Evolutionary conservation across 1,140 invertebrate genomes (phyloP).

Genomic region (Sarcophaga peregrina): DNA sequence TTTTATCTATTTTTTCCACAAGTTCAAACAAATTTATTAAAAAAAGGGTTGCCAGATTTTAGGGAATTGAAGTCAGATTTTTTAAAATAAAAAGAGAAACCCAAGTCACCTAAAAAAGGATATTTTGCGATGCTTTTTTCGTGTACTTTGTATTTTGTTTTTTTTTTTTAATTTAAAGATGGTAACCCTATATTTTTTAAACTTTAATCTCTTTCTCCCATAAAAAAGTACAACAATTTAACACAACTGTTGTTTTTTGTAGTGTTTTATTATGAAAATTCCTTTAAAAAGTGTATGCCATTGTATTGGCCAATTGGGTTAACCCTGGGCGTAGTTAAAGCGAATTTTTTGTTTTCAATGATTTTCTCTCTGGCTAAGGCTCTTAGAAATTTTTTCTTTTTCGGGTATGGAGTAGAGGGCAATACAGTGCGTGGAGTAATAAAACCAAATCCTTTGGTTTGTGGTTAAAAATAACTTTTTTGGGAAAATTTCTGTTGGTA

Average conservation of each 20-base stretch:
- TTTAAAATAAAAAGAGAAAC: too few relatives aligned
- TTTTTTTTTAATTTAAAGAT: neutral
- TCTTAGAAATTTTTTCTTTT: neutral
- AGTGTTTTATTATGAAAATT: neutral
- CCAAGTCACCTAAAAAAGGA: too few relatives aligned
- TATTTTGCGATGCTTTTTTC: too few relatives aligned
- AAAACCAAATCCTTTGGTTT: slow-evolving; percentile 22
- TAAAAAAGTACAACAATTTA: neutral
- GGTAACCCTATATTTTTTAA: neutral
- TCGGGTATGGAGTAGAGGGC: neutral
- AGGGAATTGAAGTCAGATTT: too few relatives aligned
- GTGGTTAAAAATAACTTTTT: slow-evolving; percentile 9
- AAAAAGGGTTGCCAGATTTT: too few relatives aligned
- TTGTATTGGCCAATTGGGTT: slow-evolving; percentile 11
- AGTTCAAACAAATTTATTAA: too few relatives aligned
- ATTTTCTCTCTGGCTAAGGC: neutral
- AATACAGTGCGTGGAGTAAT: neutral
- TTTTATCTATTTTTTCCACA: too few relatives aligned
- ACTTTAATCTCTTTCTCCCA: neutral
- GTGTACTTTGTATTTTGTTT: too few relatives aligned
- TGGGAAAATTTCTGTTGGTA: neutral
- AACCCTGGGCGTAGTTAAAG: neutral
- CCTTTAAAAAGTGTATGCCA: neutral
- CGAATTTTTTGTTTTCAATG: neutral
- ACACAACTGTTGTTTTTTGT: neutral